A percentile compares a stretch with the other conserved stretches of the same genome.
phyloP scores from a whole-genome alignment of 2,888 invertebrate species.

The Scaptomyza caliginosa region DNA sequence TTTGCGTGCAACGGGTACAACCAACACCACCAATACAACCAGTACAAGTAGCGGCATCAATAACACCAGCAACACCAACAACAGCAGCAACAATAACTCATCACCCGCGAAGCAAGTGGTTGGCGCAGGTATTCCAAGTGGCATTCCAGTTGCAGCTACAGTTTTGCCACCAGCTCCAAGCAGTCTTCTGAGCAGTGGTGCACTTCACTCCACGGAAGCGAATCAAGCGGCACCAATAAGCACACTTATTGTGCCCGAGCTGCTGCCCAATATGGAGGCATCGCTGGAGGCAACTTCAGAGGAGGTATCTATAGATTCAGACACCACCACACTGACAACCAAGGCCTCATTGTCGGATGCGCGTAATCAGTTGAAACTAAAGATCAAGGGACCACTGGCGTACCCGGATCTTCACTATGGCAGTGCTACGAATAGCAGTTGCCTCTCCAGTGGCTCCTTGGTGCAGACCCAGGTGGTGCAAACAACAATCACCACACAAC shows the following conservation, averaged over 20 bases:
- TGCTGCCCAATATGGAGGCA: slow-evolving; percentile 77
- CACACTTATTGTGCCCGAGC: slow-evolving; percentile 60
- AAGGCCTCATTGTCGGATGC: slow-evolving; percentile 92
- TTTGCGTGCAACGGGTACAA: slow-evolving; percentile 86
- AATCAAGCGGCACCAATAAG: slow-evolving; percentile 57
- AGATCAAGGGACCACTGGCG: slow-evolving; percentile 94
- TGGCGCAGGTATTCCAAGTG: background rate
- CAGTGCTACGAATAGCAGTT: slow-evolving; percentile 50
- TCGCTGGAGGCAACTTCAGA: slow-evolving; percentile 84
- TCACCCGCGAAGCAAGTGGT: slow-evolving; percentile 46
- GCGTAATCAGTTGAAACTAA: slow-evolving; percentile 93
- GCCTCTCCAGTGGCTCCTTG: slow-evolving; percentile 55
- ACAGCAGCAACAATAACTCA: background rate
- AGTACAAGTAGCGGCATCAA: slow-evolving; percentile 13
- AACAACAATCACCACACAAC: slow-evolving; percentile 66
- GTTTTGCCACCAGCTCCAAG: slow-evolving; percentile 26
- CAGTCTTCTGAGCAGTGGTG: slow-evolving; percentile 42
- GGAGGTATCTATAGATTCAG: slow-evolving; percentile 84
- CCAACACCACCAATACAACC: slow-evolving; percentile 30
- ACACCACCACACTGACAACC: slow-evolving; percentile 85
- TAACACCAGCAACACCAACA: slow-evolving; percentile 4
- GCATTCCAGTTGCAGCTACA: background rate
- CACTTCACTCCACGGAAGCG: slow-evolving; percentile 63
- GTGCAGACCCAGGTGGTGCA: slow-evolving; percentile 74
- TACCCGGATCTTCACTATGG: slow-evolving; percentile 88